Percentiles rank a stretch among this genome's conserved stretches.
Evolutionary conservation across 2,888 invertebrate genomes (phyloP).

Genomic region (Scaptomyza flava): DNA sequence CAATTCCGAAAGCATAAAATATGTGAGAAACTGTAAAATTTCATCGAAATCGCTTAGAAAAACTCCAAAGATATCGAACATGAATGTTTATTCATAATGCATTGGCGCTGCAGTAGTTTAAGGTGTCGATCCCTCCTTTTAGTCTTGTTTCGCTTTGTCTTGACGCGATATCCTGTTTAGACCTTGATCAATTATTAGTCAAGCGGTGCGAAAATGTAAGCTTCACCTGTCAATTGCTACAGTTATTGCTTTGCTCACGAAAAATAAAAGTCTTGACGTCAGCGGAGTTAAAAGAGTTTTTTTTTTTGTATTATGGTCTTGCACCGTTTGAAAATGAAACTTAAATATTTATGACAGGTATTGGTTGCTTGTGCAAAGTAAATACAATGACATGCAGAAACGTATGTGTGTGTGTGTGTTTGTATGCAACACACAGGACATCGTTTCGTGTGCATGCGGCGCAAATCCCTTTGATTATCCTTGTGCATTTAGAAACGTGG

Average conservation of each 20-base stretch:
- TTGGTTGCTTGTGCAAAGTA: slow-evolving; percentile 41
- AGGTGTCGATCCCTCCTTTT: no score
- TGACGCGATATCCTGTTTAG: background rate
- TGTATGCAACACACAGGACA: slow-evolving; percentile 18
- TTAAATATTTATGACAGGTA: slow-evolving; percentile 66
- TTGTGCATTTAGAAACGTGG: slow-evolving; percentile 56
- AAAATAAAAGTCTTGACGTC: no score
- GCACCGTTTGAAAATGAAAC: slow-evolving; percentile 53
- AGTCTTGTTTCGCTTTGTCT: no score
- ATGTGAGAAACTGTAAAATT: no score
- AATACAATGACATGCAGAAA: slow-evolving; percentile 21
- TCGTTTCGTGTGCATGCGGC: slow-evolving; percentile 47
- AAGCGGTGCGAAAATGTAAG: background rate
- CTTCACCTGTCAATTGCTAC: background rate
- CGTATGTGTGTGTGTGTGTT: slow-evolving; percentile 1
- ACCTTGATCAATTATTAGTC: slow-evolving; percentile 1
- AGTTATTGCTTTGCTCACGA: background rate
- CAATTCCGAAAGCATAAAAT: no score
- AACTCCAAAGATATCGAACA: no score
- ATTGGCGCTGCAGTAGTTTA: no score
- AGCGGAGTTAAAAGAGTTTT: no score
- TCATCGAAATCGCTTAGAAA: no score
- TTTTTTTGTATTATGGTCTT: background rate
- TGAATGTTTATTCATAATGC: background rate
- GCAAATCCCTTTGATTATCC: slow-evolving; percentile 67